phyloP scores from a whole-genome alignment of 2,797 vertebrate genomes.

The Acanthurus lineatus region DNA sequence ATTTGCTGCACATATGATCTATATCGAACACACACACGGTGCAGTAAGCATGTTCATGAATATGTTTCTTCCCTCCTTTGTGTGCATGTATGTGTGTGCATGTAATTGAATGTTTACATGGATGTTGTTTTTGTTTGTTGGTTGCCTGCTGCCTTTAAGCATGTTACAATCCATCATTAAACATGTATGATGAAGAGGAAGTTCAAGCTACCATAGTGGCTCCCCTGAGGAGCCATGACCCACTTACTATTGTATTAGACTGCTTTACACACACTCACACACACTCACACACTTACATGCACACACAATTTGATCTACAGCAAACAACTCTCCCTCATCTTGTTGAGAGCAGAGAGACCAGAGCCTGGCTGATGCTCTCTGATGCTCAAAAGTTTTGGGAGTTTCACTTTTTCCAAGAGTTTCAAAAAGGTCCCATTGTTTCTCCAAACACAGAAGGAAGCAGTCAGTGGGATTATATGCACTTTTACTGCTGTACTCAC shows the following conservation, averaged over 20 bases:
- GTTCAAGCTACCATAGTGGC: constrained; percentile 68
- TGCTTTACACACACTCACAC: constrained; percentile 48
- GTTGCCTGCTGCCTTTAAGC: constrained; percentile 57
- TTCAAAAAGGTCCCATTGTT: neutral
- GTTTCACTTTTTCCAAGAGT: neutral
- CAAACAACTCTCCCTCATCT: constrained; percentile 39
- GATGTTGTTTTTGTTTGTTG: constrained; percentile 28
- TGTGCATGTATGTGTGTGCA: constrained; percentile 8
- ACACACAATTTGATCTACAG: constrained; percentile 40
- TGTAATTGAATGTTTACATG: constrained; percentile 25
- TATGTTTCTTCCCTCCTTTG: neutral
- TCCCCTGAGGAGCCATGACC: constrained; percentile 78
- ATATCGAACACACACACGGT: neutral
- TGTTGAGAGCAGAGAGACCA: neutral
- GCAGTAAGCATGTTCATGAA: neutral
- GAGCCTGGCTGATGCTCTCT: neutral
- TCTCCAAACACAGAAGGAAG: neutral
- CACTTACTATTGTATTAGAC: constrained; percentile 75
- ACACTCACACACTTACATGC: constrained; percentile 9
- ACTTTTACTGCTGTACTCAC: too few relatives aligned
- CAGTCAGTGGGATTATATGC: too few relatives aligned
- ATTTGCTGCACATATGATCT: neutral
- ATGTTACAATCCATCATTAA: constrained; percentile 76
- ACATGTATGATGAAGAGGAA: constrained; percentile 78
- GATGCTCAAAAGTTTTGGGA: neutral